Base-by-base conservation (phyloP, 2,113 vertebrate species). In the Xenus cinereus region DNA sequence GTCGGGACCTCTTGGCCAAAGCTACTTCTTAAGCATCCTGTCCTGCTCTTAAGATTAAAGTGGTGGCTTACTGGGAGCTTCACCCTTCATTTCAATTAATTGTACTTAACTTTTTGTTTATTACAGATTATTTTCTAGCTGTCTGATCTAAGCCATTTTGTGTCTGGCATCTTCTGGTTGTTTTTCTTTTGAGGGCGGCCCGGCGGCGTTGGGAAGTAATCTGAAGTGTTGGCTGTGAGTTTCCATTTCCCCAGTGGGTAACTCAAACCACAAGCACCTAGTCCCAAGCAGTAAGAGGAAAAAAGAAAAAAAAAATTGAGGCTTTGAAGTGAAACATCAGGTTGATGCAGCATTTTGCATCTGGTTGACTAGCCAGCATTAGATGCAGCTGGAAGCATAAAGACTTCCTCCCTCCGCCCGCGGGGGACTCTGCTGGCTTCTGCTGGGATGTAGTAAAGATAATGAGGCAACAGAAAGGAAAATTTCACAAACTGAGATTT, bases 401-500 rank as follows among this genome's bases (percentile, higher is more conserved):
- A 81, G 76, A 35, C 51, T 91, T 94, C 92, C 64, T 90, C 81
- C 24, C n/a, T 78, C 51, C 0, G 28, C 83, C 86, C 93, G 50
- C 1, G 0, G 89, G 89, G 86, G 60, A 93, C 80, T 92, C 90
- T 81, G 79, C 90, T 81, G 83, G 35, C 90, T 96, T 94, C 79
- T 95, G 48, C 75, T 94, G 90, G 88, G 83, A 45, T 88, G 75
- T 46, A 75, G 83, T 72, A 88, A 94, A 94, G 78, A 94, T 93
- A 92, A 95, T 94, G 90, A 96, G 90, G 73, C 85, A 93, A 48
- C 54, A 92, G 66, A 88, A 96, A 90, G 75, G 75, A 88, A 93
- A 71, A 90, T 81, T 71, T 93, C 68, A 84, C 83, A 80, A 92
- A 86, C 93, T 78, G 75, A 84, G 76, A 81, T 92, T 48, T 48